These are phyloP conservation scores for Sphaeramia orbicularis DNA, from an alignment of 2,797 vertebrate genomes.

Conservation along the genomic window DNA sequence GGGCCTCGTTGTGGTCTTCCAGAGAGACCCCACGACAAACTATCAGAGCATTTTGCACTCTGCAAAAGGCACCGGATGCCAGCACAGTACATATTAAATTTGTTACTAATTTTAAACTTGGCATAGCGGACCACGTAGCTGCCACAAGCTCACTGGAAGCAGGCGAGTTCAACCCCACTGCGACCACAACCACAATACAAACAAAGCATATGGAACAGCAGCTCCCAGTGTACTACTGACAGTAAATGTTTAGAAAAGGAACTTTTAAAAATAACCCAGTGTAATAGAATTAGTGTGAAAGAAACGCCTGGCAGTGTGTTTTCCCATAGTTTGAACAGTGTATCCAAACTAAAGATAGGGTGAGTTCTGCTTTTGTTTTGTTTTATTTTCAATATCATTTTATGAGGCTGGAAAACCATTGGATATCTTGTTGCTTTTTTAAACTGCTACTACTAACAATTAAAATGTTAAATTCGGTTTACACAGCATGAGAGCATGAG, in stretches of 20 bases:
- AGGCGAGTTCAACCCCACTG: slow-evolving; percentile 83
- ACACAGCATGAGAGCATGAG: no score
- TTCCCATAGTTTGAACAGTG: slow-evolving; percentile 59
- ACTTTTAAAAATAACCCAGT: slow-evolving; percentile 83
- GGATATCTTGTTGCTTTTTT: slow-evolving; percentile 5
- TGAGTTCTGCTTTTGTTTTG: slow-evolving; percentile 26
- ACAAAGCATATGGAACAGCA: slow-evolving; percentile 89
- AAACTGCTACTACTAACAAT: background rate
- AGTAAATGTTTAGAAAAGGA: slow-evolving; percentile 86
- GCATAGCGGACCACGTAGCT: slow-evolving; percentile 86
- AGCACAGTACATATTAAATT: slow-evolving; percentile 91
- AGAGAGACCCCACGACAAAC: slow-evolving; percentile 88
- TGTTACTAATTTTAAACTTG: slow-evolving; percentile 96
- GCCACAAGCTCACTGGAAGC: slow-evolving; percentile 86
- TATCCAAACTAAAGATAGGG: slow-evolving; percentile 46
- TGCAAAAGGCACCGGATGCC: slow-evolving; percentile 86
- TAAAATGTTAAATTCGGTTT: no score
- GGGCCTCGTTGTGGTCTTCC: slow-evolving; percentile 88
- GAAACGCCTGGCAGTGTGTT: slow-evolving; percentile 71
- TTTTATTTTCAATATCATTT: slow-evolving; percentile 46
- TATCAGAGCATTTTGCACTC: slow-evolving; percentile 88
- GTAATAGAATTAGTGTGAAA: slow-evolving; percentile 84
- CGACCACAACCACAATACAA: slow-evolving; percentile 90
- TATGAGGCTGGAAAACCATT: slow-evolving; percentile 20
- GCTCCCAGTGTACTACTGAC: slow-evolving; percentile 82